Base-by-base conservation (phyloP, 2,113 vertebrate species). In the Deroptyus accipitrinus region DNA sequence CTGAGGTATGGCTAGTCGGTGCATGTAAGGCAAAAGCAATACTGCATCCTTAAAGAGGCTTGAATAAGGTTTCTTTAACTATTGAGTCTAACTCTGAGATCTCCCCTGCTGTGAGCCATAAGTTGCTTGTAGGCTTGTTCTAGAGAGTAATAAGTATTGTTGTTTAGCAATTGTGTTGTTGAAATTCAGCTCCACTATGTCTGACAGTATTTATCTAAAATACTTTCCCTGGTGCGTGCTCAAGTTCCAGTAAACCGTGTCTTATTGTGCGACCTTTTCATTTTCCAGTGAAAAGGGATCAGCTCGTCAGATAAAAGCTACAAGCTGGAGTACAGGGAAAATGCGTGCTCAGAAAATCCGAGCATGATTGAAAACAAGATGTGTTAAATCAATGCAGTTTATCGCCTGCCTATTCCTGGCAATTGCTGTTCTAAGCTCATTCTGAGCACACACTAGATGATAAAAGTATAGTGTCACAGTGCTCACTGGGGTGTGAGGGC, bases 131-230 rank as follows among this genome's bases (percentile, higher is more conserved):
- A 88, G 96, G 92, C 96, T 98, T 98, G 97, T 98, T 98, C 98
- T 96, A 87, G 93, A 96, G 96, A 97, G 98, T 98, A 98, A 98
- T 98, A 98, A 98, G 98, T 98, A 98, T 98, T 98, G 98, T 98
- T 98, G 98, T 98, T 98, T 98, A 97, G 98, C 98, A 98, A 97
- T 98, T 98, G 98, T 97, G 97, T 96, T 98, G 98, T 98, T 98
- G 98, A 98, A 98, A 98, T 98, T 98, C 98, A 98, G 98, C 98
- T 98, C 98, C 98, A 98, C 97, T 97, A 85, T 98, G 98, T 97
- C 98, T 98, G 98, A 98, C 98, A 98, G 98, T 98, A 98, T 98
- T 98, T 98, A 98, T 98, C 98, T 98, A 98, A 98, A 98, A 98
- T 98, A 98, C 98, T 98, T 98, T 98, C 98, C 97, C 97, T 95